These are phyloP conservation scores for Galagoides demidoff DNA, from an alignment of 2,797 vertebrate species.

Conservation along the genomic window DNA sequence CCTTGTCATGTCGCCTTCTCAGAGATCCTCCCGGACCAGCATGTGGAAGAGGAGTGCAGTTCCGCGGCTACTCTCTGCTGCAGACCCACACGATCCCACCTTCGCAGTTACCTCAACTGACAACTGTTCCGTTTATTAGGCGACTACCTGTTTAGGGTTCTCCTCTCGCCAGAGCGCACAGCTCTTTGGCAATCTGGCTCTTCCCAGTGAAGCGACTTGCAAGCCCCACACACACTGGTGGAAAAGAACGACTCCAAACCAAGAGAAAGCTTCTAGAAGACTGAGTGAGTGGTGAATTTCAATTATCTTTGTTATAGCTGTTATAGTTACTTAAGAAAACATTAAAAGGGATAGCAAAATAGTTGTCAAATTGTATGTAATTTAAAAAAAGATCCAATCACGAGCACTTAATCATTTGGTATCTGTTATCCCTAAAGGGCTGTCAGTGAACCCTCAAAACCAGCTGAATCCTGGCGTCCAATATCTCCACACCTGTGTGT, in stretches of 20 bases:
- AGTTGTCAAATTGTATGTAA: background rate
- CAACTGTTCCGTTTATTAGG: no score
- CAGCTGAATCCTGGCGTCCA: accelerated
- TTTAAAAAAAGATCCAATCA: background rate
- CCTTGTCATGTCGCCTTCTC: background rate
- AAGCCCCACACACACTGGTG: background rate
- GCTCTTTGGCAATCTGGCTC: background rate
- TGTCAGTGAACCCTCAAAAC: accelerated
- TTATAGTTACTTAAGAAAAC: background rate
- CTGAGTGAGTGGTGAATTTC: background rate
- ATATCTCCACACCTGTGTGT: accelerated
- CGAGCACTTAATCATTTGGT: background rate
- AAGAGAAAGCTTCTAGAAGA: background rate
- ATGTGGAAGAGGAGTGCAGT: background rate
- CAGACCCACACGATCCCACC: accelerated
- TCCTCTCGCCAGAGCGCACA: no score
- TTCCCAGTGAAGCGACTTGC: accelerated
- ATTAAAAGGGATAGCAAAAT: background rate
- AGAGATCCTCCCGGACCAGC: no score
- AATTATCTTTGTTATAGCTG: background rate
- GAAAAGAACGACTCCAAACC: background rate
- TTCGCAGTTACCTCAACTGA: background rate
- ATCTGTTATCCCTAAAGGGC: background rate
- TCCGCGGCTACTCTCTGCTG: background rate
- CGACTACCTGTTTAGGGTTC: background rate